Conservation (phyloP, 2,888 invertebrate species). For the Uropetala carovei region DNA sequence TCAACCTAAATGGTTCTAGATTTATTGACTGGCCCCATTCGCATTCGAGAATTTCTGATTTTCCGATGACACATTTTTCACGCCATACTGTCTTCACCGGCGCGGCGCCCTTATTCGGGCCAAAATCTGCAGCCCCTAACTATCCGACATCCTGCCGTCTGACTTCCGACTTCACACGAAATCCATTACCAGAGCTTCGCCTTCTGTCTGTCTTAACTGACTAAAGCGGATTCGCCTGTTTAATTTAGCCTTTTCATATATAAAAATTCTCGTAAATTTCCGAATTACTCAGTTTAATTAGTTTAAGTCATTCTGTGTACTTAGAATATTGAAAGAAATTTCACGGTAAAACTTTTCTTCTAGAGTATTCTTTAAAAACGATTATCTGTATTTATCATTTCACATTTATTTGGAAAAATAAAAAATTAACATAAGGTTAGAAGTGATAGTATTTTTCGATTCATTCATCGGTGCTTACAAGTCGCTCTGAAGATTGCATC, state of each 20-base stretch:
- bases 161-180: neutral
- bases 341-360: too few relatives aligned
- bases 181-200: neutral
- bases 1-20: neutral
- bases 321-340: too few relatives aligned
- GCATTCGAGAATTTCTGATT: neutral
- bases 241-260: neutral
- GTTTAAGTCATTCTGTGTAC: too few relatives aligned
- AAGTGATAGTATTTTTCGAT: too few relatives aligned
- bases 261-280: too few relatives aligned
- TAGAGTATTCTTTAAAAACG: too few relatives aligned
- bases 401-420: too few relatives aligned
- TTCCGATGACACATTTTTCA: constrained; percentile 32
- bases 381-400: too few relatives aligned
- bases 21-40: neutral
- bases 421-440: too few relatives aligned
- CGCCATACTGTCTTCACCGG: neutral
- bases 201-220: neutral
- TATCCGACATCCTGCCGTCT: neutral
- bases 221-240: neutral
- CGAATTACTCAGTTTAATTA: too few relatives aligned
- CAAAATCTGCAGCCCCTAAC: neutral
- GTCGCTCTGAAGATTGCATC: too few relatives aligned
- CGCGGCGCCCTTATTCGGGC: neutral
- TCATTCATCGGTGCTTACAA: too few relatives aligned